A percentile compares a stretch with the other conserved stretches of the same genome.
Conservation (phyloP, 2,113 vertebrate genomes). For the Neopipo cinnamomea region DNA sequence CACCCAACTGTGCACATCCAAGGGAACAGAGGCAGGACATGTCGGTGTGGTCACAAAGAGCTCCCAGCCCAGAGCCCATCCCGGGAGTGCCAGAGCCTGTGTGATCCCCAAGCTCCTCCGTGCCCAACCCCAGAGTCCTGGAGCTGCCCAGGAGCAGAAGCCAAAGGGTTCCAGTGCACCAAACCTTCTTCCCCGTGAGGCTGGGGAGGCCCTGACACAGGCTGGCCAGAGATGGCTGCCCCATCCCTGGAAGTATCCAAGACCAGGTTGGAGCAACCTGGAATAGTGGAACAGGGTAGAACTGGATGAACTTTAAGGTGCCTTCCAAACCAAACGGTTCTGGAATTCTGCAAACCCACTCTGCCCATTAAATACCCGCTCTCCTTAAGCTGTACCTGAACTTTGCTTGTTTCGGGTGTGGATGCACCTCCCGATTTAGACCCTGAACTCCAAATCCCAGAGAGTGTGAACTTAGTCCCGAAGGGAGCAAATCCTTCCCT, state of each 20-base stretch:
- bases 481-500: too few relatives aligned
- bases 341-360: background rate
- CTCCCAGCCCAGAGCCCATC: background rate
- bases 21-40: background rate
- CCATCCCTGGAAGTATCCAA: background rate
- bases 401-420: background rate
- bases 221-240: background rate
- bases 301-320: background rate
- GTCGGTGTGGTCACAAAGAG: background rate
- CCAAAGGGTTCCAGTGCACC: background rate
- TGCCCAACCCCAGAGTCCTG: background rate
- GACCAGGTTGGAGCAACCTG: background rate
- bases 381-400: background rate
- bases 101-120: background rate
- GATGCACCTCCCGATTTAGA: rapidly evolving
- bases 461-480: rapidly evolving
- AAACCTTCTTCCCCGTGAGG: background rate
- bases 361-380: background rate
- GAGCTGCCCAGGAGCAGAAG: background rate
- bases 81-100: background rate
- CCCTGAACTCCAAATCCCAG: background rate
- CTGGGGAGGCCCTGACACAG: background rate
- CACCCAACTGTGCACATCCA: rapidly evolving
- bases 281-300: background rate
- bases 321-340: background rate